These are phyloP conservation scores for Colius striatus DNA, from an alignment of 2,113 vertebrate genomes.

Conservation along the genomic window DNA sequence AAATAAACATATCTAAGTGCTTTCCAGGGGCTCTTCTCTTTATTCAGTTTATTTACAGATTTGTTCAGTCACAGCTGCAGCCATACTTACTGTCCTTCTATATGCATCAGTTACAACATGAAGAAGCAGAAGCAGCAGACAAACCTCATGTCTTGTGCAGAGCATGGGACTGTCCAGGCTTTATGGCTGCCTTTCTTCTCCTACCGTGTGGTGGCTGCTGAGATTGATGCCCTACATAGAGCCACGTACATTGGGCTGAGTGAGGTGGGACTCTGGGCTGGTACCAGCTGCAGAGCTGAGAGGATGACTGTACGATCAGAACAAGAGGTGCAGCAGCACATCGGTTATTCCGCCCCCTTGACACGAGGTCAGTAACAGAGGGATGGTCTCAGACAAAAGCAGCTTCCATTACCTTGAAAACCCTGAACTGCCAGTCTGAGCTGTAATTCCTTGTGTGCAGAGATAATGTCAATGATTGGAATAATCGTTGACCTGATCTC, in stretches of 20 bases:
- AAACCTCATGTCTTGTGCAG: background rate
- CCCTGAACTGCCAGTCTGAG: background rate
- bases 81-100: no score
- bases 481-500: background rate
- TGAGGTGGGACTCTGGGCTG: no score
- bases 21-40: background rate
- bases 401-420: background rate
- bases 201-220: background rate
- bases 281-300: no score
- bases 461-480: conserved; percentile 37
- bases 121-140: background rate
- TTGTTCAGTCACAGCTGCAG: background rate
- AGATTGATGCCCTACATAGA: background rate
- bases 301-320: accelerated
- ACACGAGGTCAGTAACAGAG: accelerated
- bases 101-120: accelerated
- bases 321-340: background rate
- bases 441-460: conserved; percentile 12
- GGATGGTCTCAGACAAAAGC: background rate
- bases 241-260: background rate
- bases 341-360: background rate
- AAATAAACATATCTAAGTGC: background rate
- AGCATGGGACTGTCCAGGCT: background rate
- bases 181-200: background rate
- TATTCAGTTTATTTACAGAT: background rate